Evolutionary conservation across 1,140 invertebrate species (phyloP), one percentile per base, ranked within the genome.

Genomic region (Scaptodrosophila lebanonensis): DNA sequence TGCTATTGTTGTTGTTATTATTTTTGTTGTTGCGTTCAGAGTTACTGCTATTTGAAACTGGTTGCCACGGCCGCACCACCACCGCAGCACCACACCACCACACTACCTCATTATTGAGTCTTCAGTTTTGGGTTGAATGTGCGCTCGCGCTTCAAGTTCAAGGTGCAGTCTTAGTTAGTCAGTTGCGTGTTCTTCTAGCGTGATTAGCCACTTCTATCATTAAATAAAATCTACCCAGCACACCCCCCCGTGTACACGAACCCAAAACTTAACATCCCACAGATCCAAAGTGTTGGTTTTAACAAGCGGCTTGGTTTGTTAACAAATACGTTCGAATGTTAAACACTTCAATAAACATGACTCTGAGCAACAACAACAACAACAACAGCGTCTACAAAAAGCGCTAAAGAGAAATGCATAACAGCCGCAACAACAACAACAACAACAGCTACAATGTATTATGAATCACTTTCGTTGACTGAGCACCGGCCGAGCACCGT

Each of bases 401-500:
- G 39, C 25, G 25, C 20, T 42, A 73, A 79, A 79, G 73, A 69
- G 73, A 77, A 79, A 79, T 79, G 73, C 73, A 61, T 79, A 66
- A 68, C 53, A 58, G n/a, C 40, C 12, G 11, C 33, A 35, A 47
- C 50, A 56, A 20, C 38, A 32, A 13, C 13, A 36, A 29, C 33
- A 29, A 39, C 35, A 25, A 33, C 2, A 29, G 29, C 17, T 13
- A 42, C 22, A 16, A 25, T 40, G 29, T 39, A 29, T 42, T 29
- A 65, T 77, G 73, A 79, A 79, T 79, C 73, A 79, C 73, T 79
- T 79, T 79, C 73, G 50, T 79, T 79, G 68, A 79, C n/a, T n/a
- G n/a, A 25, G 22, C 22, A 8, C 8, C 22, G 22, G 22, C 22
- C n/a, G n/a, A n/a, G n/a, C n/a, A n/a, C n/a, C n/a, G n/a, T n/a